Evolutionary conservation across 64 coral and sea anemone genomes (phyloP), one percentile per base, ranked within the genome.

Genomic region (Trachythela sp.): DNA sequence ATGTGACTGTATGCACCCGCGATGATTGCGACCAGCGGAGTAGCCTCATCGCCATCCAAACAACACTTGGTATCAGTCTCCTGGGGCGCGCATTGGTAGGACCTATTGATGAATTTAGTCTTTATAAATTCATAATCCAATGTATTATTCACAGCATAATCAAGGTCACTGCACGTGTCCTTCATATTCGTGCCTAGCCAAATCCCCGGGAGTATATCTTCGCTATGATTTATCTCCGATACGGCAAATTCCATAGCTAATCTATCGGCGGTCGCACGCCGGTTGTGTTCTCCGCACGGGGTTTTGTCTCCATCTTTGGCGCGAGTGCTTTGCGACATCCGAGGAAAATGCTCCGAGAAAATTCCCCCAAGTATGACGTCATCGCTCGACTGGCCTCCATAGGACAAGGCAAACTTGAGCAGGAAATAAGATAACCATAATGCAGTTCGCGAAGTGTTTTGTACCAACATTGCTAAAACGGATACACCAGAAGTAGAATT

Each of bases 151-250:
- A 92, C 92, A 1, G 95, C 95, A 48, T 85, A 92, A 27, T 97
- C 95, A 11, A 92, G 77, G 83, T 90, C 94, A 77, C 89, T 92
- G 37, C 95, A 97, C 8, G 90, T 90, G 52, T 97, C 95, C 36
- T 92, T 92, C 39, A 94, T 90, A 75, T 97, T 90, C 15, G 87
- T 90, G 27, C 90, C 95, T 22, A 94, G 88, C 18, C 71, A 67
- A 32, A 97, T 94, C 42, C 91, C 95, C 20, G 95, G 93, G 43
- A 97, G 85, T 20, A 97, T 59, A 35, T 71, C 85, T 26, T 34
- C 60, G 43, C 88, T 84, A 24, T 92, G 88, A 49, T 97, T 97
- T 17, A 97, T 92, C 70, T 86, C 54, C 42, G 89, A 84, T 42
- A 94, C 64, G 2, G 95, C 91, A 15, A 90, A 94, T 4, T 94